Percentiles rank a stretch among this genome's conserved stretches.
Evolutionary conservation across 1,140 invertebrate species (phyloP).

Genomic region (Musca domestica): DNA sequence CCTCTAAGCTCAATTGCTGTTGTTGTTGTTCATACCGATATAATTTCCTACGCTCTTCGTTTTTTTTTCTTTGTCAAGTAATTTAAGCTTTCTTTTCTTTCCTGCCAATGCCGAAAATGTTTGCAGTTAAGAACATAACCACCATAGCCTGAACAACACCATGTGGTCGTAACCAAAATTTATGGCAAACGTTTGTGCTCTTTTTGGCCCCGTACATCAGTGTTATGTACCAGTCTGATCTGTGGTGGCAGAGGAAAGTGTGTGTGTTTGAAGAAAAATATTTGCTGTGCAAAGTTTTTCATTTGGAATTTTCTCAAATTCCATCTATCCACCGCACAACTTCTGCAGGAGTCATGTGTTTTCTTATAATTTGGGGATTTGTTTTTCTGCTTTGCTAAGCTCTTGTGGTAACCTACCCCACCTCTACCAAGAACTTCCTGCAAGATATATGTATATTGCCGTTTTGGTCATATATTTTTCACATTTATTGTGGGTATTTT

Average conservation of each 20-base stretch:
- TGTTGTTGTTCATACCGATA: no score
- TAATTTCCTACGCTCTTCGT: background rate
- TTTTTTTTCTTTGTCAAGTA: background rate
- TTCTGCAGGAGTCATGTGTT: conserved; percentile 3
- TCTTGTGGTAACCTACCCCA: background rate
- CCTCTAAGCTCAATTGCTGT: no score
- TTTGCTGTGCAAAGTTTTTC: background rate
- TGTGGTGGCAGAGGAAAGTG: no score
- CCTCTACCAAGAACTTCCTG: background rate
- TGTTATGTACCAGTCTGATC: no score
- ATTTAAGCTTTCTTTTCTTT: background rate
- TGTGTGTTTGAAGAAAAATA: background rate
- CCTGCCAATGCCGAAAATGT: background rate
- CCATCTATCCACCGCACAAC: no score
- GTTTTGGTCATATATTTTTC: conserved; percentile 24
- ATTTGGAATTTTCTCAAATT: background rate
- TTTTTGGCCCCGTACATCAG: no score
- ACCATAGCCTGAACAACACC: background rate
- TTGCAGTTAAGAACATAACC: background rate
- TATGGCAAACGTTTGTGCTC: background rate
- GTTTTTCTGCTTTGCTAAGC: background rate
- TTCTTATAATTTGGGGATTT: conserved; percentile 12
- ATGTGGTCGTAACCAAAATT: conserved; percentile 9
- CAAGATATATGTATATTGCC: background rate
- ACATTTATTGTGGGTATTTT: conserved; percentile 27